Conservation (phyloP, 1,140 invertebrate species). For the Telenomus remus region DNA sequence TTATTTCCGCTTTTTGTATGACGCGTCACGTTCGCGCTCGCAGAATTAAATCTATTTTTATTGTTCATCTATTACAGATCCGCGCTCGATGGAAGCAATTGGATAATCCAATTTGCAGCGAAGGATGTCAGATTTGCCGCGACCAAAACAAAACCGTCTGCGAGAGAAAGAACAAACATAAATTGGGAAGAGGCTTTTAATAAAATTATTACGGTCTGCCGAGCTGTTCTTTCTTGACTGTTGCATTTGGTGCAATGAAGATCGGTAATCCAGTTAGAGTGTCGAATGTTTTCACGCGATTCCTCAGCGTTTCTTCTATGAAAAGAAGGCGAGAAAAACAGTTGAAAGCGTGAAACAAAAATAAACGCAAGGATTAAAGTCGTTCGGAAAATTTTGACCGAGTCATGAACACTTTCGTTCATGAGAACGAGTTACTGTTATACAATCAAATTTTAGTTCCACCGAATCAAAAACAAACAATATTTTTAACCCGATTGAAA, state of each 20-base stretch:
- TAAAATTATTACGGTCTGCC: slow-evolving; percentile 47
- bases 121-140: slow-evolving; percentile 39
- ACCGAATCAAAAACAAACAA: too few relatives aligned
- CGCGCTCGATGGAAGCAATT: slow-evolving; percentile 25
- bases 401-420: too few relatives aligned
- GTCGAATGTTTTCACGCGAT: slow-evolving; percentile 1
- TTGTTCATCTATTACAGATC: slow-evolving; percentile 35
- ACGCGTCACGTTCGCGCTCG: neutral
- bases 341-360: neutral
- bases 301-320: slow-evolving; percentile 8
- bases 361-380: neutral
- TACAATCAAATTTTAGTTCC: too few relatives aligned
- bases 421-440: too few relatives aligned
- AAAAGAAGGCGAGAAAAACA: slow-evolving; percentile 5
- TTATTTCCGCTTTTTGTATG: neutral
- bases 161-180: slow-evolving; percentile 11
- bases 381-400: neutral
- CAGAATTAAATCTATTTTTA: slow-evolving; percentile 42
- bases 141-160: too few relatives aligned
- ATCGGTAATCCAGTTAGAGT: slow-evolving; percentile 21
- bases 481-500: too few relatives aligned
- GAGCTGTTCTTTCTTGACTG: slow-evolving; percentile 4
- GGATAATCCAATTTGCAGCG: slow-evolving; percentile 48
- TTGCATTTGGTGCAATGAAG: slow-evolving; percentile 19
- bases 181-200: slow-evolving; percentile 45